Base-by-base conservation (phyloP, 2,888 invertebrate genomes). In the Megamerina dolium region DNA sequence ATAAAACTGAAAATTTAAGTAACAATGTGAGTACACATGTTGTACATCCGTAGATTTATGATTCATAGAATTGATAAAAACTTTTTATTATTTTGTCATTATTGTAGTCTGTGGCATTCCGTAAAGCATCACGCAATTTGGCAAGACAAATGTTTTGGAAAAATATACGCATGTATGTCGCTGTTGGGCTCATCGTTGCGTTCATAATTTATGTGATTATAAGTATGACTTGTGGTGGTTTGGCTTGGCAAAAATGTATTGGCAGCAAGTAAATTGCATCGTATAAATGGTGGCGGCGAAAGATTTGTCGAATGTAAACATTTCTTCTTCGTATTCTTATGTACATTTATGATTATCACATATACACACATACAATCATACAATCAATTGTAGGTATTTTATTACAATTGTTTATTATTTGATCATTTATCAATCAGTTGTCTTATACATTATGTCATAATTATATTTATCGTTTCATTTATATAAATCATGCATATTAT, bases 91-190 rank as follows among this genome's bases (percentile, higher is more conserved):
- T 33, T 33, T 18, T 33, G n/a, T 14, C 18, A 8, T 33, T 17
- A 8, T 33, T 13, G 33, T 5, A 93, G 92, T 88, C 93, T 2
- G 83, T 92, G 10, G 79, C 87, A 48, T 94, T 93, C 73, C 83
- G 87, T 57, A 83, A 83, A 59, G 85, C 85, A 4, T 90, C 93
- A 54, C 79, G 91, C 60, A 88, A 86, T 51, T 72, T 95, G 48
- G 88, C 90, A 26, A 77, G 91, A 30, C 84, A 88, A 13, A 77
- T 94, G 73, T 94, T 90, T 73, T 93, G 92, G 92, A 92, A 93
- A 71, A 94, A 91, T 65, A 80, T 93, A 13, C 93, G 94, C 70
- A 77, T 93, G 63, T 91, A 91, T 57, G 81, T 91, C 50, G 59
- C 79, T 50, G 74, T 84, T 53, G 81, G 75, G 17, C 68, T 75